Percentiles rank a stretch among this genome's conserved stretches.
phyloP scores from a whole-genome alignment of 1,140 invertebrate genomes.

The Orius insidiosus region DNA sequence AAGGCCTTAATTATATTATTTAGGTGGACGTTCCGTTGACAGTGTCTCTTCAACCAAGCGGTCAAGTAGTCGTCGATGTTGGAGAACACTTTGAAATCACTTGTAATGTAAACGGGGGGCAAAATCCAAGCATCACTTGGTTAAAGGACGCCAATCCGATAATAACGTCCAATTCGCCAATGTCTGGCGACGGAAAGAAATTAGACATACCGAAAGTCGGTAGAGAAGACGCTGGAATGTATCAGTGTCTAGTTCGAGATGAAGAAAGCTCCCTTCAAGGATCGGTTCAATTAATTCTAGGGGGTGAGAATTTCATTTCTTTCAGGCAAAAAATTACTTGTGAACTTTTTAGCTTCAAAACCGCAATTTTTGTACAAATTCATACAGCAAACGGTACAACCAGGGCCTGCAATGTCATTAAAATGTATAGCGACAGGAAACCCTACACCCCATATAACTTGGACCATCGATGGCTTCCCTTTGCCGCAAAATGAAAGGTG shows the following conservation, averaged over 20 bases:
- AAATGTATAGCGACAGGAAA: conserved; percentile 38
- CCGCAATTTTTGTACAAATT: conserved; percentile 34
- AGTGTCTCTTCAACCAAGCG: conserved; percentile 21
- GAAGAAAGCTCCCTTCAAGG: conserved; percentile 30
- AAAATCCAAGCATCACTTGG: conserved; percentile 16
- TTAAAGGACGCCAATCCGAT: conserved; percentile 20
- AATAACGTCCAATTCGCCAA: neutral
- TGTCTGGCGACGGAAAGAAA: conserved; percentile 6
- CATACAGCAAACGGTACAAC: conserved; percentile 33
- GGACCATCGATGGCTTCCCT: conserved; percentile 32
- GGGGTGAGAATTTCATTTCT: conserved; percentile 32
- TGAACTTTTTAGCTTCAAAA: conserved; percentile 29
- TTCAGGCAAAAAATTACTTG: too few species aligned
- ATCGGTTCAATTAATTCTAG: conserved; percentile 30
- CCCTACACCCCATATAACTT: conserved; percentile 34
- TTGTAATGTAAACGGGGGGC: conserved; percentile 26
- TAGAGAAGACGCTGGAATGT: conserved; percentile 33
- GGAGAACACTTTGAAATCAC: conserved; percentile 29
- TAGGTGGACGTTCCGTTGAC: conserved; percentile 26
- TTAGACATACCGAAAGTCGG: conserved; percentile 19
- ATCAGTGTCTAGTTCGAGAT: conserved; percentile 33
- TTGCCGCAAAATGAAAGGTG: conserved; percentile 26
- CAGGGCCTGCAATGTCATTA: conserved; percentile 32
- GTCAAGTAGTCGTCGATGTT: conserved; percentile 28
- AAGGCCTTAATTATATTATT: too few species aligned